Evolutionary conservation across 2,888 invertebrate species (phyloP).

Genomic region (Monopis laevigella): DNA sequence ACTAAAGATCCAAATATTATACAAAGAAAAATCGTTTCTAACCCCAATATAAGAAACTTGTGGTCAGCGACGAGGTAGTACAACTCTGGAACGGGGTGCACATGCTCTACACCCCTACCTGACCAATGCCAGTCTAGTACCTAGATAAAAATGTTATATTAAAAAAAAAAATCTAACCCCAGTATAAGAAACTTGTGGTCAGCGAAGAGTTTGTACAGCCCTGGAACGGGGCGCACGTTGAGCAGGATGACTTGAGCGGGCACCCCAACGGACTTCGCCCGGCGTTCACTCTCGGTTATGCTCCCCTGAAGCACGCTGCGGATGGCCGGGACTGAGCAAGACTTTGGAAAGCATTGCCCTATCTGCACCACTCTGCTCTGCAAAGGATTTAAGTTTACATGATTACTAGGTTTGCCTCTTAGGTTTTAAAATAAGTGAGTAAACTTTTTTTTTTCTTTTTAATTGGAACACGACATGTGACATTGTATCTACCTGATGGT

Average conservation of each 20-base stretch:
- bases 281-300: conserved; percentile 38
- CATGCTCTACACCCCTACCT: no score
- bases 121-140: no score
- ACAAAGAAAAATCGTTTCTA: conserved; percentile 26
- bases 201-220: conserved; percentile 68
- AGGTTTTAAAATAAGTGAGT: no score
- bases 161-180: conserved; percentile 54
- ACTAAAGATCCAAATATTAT: no score
- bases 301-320: conserved; percentile 40
- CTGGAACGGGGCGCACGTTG: conserved; percentile 74
- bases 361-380: conserved; percentile 75
- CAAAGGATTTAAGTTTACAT: no score
- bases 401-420: no score
- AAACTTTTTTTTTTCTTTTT: no score
- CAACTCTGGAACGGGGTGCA: conserved; percentile 75
- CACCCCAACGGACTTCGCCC: conserved; percentile 33
- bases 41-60: conserved; percentile 76
- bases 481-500: no score
- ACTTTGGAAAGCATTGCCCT: conserved; percentile 78
- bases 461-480: no score
- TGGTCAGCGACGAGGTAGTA: conserved; percentile 71
- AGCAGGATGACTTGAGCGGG: conserved; percentile 57
- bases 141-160: no score
- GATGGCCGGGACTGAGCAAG: conserved; percentile 69
- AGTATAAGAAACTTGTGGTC: conserved; percentile 75